A percentile compares a stretch with the other conserved stretches of the same genome.
phyloP scores from a whole-genome alignment of 1,140 invertebrate species.

The Achatina immaculata region DNA sequence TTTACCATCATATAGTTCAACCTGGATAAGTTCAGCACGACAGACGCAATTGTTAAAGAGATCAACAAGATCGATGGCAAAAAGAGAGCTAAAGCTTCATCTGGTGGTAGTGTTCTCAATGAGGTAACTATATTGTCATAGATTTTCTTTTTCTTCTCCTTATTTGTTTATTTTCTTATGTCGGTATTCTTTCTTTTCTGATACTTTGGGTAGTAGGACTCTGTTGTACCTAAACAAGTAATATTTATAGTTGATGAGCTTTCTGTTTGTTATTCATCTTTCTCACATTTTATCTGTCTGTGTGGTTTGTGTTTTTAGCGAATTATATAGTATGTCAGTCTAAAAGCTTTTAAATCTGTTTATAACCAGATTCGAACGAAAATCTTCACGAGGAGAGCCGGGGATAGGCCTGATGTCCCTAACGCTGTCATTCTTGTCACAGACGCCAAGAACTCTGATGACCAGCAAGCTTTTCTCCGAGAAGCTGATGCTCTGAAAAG shows the following conservation, averaged over 20 bases:
- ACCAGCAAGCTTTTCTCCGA: not conserved
- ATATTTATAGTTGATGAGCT: no score
- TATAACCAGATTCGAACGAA: not conserved
- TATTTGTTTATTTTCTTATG: no score
- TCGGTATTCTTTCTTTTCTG: no score
- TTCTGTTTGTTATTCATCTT: no score
- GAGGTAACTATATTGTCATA: not conserved
- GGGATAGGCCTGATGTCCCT: conserved; percentile 52
- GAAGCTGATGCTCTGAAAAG: not conserved
- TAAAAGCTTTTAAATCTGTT: no score
- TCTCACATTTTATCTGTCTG: no score
- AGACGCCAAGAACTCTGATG: conserved; percentile 36
- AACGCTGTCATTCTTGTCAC: conserved; percentile 60
- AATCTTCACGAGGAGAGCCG: conserved; percentile 45
- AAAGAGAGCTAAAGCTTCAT: not conserved
- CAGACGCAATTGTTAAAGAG: not conserved
- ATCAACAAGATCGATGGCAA: not conserved
- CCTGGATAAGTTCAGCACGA: not conserved
- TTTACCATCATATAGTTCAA: no score
- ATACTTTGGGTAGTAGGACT: no score
- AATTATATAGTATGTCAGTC: no score
- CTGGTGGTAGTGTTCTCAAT: not conserved
- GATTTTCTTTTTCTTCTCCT: no score
- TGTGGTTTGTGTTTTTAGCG: no score
- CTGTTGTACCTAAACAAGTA: no score